Conservation (phyloP, 2,797 vertebrate species). For the Scleropages formosus region DNA sequence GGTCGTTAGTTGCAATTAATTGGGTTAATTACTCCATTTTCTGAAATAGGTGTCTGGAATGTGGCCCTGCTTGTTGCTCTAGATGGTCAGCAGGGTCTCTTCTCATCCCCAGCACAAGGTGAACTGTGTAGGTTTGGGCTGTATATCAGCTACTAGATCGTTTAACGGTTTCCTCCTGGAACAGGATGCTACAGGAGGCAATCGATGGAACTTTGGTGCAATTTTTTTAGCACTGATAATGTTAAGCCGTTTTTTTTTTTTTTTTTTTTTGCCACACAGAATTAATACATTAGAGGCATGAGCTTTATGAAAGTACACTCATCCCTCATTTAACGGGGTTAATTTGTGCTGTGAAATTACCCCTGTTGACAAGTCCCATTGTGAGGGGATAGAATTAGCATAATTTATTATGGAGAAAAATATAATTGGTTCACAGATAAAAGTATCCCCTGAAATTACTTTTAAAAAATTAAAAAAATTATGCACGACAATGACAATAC, state of each 20-base stretch:
- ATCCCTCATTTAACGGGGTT: too few relatives aligned
- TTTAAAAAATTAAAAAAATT: too few relatives aligned
- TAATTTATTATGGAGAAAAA: too few relatives aligned
- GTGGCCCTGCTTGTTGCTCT: neutral
- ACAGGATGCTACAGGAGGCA: conserved; percentile 12
- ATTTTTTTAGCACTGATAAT: conserved; percentile 11
- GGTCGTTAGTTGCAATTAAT: conserved; percentile 26
- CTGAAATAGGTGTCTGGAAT: neutral
- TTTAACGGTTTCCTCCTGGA: conserved; percentile 19
- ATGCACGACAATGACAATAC: too few relatives aligned
- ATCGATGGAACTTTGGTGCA: conserved; percentile 20
- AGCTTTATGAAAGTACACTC: neutral
- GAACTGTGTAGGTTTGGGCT: neutral
- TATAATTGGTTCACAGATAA: too few relatives aligned
- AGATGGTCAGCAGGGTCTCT: neutral
- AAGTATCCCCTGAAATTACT: too few relatives aligned
- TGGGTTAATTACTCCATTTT: conserved; percentile 10
- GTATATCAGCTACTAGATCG: conserved; percentile 18
- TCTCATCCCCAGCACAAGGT: neutral
- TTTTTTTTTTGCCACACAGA: neutral
- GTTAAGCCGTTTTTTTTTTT: conserved; percentile 20
- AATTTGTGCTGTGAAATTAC: too few relatives aligned
- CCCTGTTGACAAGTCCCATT: too few relatives aligned
- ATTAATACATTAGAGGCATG: conserved; percentile 24
- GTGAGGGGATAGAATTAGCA: too few relatives aligned